Percentiles rank a stretch among this genome's conserved stretches.
Conservation (phyloP, 2,113 vertebrate species). For the Gambusia affinis region DNA sequence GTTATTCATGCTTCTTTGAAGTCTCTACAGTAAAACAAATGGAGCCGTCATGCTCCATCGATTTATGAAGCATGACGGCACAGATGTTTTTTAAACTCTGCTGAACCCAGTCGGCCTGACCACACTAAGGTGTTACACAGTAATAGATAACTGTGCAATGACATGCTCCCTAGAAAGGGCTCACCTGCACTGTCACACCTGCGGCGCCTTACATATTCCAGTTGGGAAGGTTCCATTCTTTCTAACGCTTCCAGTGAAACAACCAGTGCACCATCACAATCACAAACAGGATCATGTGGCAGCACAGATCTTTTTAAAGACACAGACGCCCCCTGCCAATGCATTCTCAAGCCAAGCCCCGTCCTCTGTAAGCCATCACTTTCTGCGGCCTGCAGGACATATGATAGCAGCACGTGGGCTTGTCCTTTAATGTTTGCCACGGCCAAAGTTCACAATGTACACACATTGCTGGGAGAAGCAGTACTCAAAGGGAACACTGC, state of each 20-base stretch:
- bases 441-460: constrained; percentile 65
- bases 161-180: constrained; percentile 22
- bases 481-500: constrained; percentile 13
- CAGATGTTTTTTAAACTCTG: not conserved
- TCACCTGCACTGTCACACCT: constrained; percentile 78
- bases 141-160: not conserved
- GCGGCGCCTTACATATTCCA: constrained; percentile 48
- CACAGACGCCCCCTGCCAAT: constrained; percentile 40
- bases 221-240: constrained; percentile 63
- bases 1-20: not conserved
- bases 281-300: constrained; percentile 22
- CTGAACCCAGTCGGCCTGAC: not conserved
- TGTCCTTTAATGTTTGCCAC: constrained; percentile 78
- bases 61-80: not conserved
- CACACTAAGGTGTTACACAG: not conserved
- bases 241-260: constrained; percentile 9
- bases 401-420: constrained; percentile 68
- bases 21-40: not conserved
- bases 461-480: constrained; percentile 32
- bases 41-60: not conserved
- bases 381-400: constrained; percentile 59
- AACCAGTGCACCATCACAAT: constrained; percentile 16
- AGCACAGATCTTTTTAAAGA: constrained; percentile 61
- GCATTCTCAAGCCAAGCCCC: constrained; percentile 29
- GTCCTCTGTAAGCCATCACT: constrained; percentile 9